Evolutionary conservation across 2,888 invertebrate genomes (phyloP).

Genomic region (Caenorhabditis wallacei): DNA sequence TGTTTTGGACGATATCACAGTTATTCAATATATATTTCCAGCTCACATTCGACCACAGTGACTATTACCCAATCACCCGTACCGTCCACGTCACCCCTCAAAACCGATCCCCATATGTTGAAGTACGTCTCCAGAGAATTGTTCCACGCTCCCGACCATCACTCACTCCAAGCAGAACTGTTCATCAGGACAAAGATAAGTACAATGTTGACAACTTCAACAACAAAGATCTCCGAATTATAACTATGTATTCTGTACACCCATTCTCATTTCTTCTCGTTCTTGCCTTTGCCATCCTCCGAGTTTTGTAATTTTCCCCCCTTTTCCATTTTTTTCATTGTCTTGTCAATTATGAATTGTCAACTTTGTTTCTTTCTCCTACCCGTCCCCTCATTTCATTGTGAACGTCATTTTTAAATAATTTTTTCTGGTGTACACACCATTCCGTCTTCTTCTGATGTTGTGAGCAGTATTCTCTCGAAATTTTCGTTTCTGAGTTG

Average conservation of each 20-base stretch:
- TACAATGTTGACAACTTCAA: constrained; percentile 37
- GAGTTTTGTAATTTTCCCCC: constrained; percentile 14
- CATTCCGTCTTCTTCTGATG: background rate
- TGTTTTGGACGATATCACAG: background rate
- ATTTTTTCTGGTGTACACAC: background rate
- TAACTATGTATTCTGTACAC: constrained; percentile 53
- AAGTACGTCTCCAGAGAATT: constrained; percentile 56
- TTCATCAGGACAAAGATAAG: constrained; percentile 39
- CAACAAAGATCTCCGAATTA: constrained; percentile 58
- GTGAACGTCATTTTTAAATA: no score
- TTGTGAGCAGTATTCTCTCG: background rate
- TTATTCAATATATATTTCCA: constrained; percentile 37
- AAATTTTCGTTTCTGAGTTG: background rate
- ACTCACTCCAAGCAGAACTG: constrained; percentile 3
- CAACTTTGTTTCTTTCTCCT: constrained; percentile 1
- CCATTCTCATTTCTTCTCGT: background rate
- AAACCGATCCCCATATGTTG: constrained; percentile 61
- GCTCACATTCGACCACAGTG: constrained; percentile 78
- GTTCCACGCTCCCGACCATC: constrained; percentile 37
- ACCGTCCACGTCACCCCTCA: constrained; percentile 67
- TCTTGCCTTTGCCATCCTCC: constrained; percentile 26
- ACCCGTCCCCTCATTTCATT: no score
- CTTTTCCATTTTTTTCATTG: constrained; percentile 2
- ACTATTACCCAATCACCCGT: constrained; percentile 67
- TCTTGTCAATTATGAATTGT: background rate